Evolutionary conservation across 2,888 invertebrate genomes (phyloP), one percentile per base, ranked within the genome.

Genomic region (Plebejus anna): DNA sequence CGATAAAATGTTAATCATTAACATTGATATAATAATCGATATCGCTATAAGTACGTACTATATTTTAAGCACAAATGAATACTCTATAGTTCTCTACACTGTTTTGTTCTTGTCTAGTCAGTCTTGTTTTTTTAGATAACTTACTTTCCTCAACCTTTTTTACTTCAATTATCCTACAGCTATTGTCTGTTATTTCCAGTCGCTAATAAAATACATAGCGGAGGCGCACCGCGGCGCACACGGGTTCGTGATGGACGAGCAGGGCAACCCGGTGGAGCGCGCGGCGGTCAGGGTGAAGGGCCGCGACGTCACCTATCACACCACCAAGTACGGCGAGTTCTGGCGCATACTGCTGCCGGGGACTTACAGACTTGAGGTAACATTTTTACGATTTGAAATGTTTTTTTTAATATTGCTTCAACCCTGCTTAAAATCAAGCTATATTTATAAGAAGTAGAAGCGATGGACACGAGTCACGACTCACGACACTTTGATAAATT

Each of bases 271-370:
- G 0, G 95, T 98, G 76, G 97, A 97, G 83, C 96, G 96, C 76
- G 98, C 97, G 11, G 95, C 96, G 7, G 90, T 98, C 78, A 96
- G 96, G 84, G 96, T 98, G 61, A 96, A 96, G 86, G 96, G 96
- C 0, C 95, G 98, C 75, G 97, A 98, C 85, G 97, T 98, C 81
- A 96, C 96, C 75, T 98, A 98, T 88, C 96, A 96, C 87, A 97
- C 97, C 76, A 97, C 98, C 9, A 96, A 97, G 86, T 96, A 97
- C 87, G 98, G 98, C n/a, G 98, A 99, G 89, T 99, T 97, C 92
- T 99, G 98, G 98, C 96, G 98, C 84, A 96, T 99, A 79, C 91
- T 99, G 36, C 90, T 98, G 79, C 98, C 98, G 1, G 98, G 98
- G 81, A 94, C 95, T 76, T 98, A 98, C 89, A 96, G 96, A 82